Conservation (phyloP, 2,888 invertebrate genomes). For the Itoplectis maculator region DNA sequence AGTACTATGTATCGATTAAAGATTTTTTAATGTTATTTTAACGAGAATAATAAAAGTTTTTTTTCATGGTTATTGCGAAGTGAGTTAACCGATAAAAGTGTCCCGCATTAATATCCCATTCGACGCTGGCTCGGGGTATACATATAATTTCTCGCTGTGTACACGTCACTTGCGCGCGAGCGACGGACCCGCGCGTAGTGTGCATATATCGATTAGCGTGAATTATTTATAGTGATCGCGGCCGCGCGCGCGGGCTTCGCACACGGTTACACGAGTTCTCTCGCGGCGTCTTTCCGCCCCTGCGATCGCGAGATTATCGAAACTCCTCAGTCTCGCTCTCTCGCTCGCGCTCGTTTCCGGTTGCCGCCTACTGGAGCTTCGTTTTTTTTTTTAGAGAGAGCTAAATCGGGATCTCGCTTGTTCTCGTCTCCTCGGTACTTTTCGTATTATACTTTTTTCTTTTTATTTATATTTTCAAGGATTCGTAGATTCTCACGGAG, state of each 20-base stretch:
- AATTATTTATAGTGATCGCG: slow-evolving; percentile 76
- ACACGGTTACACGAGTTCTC: slow-evolving; percentile 20
- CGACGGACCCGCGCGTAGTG: slow-evolving; percentile 68
- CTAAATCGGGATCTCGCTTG: slow-evolving; percentile 23
- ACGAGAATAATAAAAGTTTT: not conserved
- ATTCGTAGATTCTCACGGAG: too few species aligned
- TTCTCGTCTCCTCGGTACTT: not conserved
- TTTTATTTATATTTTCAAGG: not conserved
- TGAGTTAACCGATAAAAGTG: not conserved
- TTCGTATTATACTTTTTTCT: slow-evolving; percentile 14
- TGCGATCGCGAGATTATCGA: slow-evolving; percentile 3
- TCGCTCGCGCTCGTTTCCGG: slow-evolving; percentile 2
- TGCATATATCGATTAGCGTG: slow-evolving; percentile 77
- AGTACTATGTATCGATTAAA: too few species aligned
- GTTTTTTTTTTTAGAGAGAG: not conserved
- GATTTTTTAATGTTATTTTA: not conserved
- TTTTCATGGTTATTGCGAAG: not conserved
- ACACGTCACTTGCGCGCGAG: slow-evolving; percentile 20
- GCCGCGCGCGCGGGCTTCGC: slow-evolving; percentile 21
- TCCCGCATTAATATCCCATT: not conserved
- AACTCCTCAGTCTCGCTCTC: too few species aligned
- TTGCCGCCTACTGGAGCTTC: not conserved
- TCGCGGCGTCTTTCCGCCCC: slow-evolving; percentile 29
- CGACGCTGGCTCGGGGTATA: not conserved
- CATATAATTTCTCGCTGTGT: not conserved